Percentiles rank a stretch among this genome's conserved stretches.
Evolutionary conservation across 2,113 vertebrate genomes (phyloP).

Genomic region (Ranitomeya imitator): DNA sequence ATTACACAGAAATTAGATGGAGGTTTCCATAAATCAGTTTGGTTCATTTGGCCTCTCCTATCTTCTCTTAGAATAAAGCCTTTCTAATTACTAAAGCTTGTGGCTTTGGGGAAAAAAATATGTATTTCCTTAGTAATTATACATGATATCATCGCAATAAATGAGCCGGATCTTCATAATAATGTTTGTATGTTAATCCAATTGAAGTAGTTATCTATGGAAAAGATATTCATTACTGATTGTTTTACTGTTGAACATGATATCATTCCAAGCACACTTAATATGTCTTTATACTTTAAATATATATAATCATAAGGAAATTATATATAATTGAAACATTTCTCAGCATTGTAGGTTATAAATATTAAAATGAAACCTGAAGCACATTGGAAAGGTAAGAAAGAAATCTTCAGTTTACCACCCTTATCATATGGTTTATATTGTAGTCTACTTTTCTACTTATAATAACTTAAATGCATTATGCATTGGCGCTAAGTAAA

Average conservation of each 20-base stretch:
- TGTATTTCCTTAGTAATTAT: constrained; percentile 32
- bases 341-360: background rate
- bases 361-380: background rate
- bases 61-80: background rate
- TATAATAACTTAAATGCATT: background rate
- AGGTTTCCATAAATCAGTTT: background rate
- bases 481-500: background rate
- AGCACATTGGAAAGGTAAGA: background rate
- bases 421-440: background rate
- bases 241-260: background rate
- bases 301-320: constrained; percentile 37
- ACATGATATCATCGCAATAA: constrained; percentile 21
- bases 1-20: background rate
- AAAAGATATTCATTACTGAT: background rate
- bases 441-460: background rate
- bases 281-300: constrained; percentile 41
- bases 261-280: constrained; percentile 8
- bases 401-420: background rate
- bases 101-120: constrained; percentile 7
- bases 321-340: constrained; percentile 27
- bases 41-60: background rate
- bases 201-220: background rate
- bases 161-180: constrained; percentile 2
- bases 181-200: constrained; percentile 14
- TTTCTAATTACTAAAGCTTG: constrained; percentile 17